Base-by-base conservation (phyloP, 2,888 invertebrate genomes). In the Bembecia ichneumoniformis region DNA sequence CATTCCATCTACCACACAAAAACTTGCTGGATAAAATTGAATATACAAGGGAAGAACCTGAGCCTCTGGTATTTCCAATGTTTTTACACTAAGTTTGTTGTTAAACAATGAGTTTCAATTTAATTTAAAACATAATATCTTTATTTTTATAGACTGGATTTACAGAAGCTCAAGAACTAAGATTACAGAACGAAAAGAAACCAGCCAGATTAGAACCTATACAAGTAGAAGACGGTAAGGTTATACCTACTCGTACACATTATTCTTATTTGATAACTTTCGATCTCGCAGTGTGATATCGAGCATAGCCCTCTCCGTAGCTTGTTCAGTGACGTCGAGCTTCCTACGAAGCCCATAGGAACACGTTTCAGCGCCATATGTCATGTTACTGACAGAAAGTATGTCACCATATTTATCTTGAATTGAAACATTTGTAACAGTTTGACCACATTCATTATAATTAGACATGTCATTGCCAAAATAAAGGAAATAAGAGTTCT, bases 1-100 rank as follows among this genome's bases (percentile, higher is more conserved):
- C 90, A 4, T 90, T 90, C 60, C 90, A 90, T 60, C 69, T 90
- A 51, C 91, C 91, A 0, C 91, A 90, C 59, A 89, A 87, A 59
- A 90, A 89, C 58, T 67, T 91, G 17, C 64, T 91, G 53, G 90
- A 90, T 57, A 90, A 89, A 68, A 90, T 90, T 51, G 91, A 91
- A 66, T 84, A 77, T 60, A 88, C 89, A 34, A 83, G 80, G 57
- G 74, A 80, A 52, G 74, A 78, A 51, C 87, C 88, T 0, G 91
- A 91, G 63, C 91, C 91, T 17, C 67, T 91, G 82, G 92, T 91
- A 81, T 72, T 62, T 58, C 34, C 34, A 49, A 4, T 28, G 49
- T 49, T 36, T 50, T 43, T 44, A 35, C 9, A 15, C 7, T 35
- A 35, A 35, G 11, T 35, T n/a, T 40, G 3, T 4, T 40, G 3